Percentiles rank a stretch among this genome's conserved stretches.
These are phyloP conservation scores for Myotis lucifugus DNA, from an alignment of 2,113 vertebrate genomes.

Conservation along the genomic window DNA sequence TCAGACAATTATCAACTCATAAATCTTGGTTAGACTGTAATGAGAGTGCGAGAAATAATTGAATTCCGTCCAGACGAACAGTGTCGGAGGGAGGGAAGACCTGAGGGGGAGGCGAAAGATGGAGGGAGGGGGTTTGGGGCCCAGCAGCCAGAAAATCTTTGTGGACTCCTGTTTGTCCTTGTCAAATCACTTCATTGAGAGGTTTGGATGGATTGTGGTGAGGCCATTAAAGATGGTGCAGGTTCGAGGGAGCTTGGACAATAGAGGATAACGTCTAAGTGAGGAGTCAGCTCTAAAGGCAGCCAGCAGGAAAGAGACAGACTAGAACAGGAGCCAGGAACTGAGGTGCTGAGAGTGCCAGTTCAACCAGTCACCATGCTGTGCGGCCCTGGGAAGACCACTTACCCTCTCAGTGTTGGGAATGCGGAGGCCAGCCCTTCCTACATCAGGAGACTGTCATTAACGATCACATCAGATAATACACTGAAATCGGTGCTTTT, in stretches of 20 bases:
- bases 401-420: background rate
- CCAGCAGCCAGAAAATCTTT: constrained; percentile 43
- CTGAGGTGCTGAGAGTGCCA: background rate
- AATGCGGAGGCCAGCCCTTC: background rate
- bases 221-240: background rate
- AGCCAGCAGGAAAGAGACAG: background rate
- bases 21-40: constrained; percentile 83
- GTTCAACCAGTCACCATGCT: background rate
- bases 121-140: constrained; percentile 21
- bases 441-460: background rate
- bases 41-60: constrained; percentile 73
- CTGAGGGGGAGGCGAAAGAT: constrained; percentile 22
- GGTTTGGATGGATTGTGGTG: background rate
- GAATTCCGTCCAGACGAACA: constrained; percentile 60
- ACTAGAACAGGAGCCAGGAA: background rate
- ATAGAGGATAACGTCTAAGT: background rate
- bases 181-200: background rate
- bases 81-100: background rate
- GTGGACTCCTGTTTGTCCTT: background rate
- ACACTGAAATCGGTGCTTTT: background rate
- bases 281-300: background rate
- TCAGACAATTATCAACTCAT: constrained; percentile 83
- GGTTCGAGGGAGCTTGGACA: background rate
- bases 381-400: background rate
- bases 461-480: background rate